Evolutionary conservation across 2,797 vertebrate genomes (phyloP).

Genomic region (Sitta carolinensis): DNA sequence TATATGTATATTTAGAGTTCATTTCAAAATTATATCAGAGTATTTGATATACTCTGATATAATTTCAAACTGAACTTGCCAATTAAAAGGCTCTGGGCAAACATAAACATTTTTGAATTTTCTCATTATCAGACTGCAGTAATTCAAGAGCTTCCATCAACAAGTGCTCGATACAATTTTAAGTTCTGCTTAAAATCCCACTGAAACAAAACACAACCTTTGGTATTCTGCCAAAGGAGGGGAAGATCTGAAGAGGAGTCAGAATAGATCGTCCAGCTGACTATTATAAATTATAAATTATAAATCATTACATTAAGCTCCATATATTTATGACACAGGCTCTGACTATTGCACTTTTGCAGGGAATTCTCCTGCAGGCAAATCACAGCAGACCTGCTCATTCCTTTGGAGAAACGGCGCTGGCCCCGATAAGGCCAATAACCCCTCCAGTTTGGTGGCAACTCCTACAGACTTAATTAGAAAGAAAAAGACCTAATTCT

Average conservation of each 20-base stretch:
- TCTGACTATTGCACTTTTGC: neutral
- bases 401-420: neutral
- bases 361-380: neutral
- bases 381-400: neutral
- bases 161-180: neutral
- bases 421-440: neutral
- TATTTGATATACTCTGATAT: neutral
- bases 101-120: neutral
- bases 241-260: conserved; percentile 10
- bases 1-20: too few species aligned
- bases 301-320: conserved; percentile 1
- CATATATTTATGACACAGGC: neutral
- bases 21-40: too few species aligned
- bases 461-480: conserved; percentile 19
- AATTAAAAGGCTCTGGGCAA: neutral
- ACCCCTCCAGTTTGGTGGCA: neutral
- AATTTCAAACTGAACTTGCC: neutral
- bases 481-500: conserved; percentile 20
- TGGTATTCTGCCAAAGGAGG: neutral
- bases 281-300: conserved; percentile 35
- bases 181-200: neutral
- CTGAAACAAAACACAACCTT: neutral
- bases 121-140: neutral
- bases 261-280: neutral
- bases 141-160: neutral